Base-by-base conservation (phyloP, 2,797 vertebrate species). In the Helarctos malayanus region DNA sequence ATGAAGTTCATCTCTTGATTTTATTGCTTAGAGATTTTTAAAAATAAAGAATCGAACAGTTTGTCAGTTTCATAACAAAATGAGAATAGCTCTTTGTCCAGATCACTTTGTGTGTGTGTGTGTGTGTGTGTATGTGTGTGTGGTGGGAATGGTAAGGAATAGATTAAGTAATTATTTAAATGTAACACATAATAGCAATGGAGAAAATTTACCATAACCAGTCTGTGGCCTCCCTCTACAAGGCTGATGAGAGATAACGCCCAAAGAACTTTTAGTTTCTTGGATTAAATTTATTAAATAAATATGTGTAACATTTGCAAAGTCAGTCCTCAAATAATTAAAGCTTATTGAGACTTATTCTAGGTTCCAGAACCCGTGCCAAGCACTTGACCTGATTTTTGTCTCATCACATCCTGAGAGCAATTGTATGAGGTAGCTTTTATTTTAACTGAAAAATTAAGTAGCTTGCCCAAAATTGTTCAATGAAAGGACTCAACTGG, bases 11-110 rank as follows among this genome's bases (percentile, higher is more conserved):
- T 57, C 21, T 94, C 49, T 80, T 91, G 63, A 82, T 89, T 81
- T 91, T 94, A 87, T 91, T 96, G 23, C 89, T 88, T 54, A 92
- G 65, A 94, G 27, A 59, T 90, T 80, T 93, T 54, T 3, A 87
- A 45, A 56, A 82, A 79, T 56, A 38, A 63, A 78, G 19, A 80
- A 38, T 35, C 59, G 69, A 80, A 73, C 41, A 41, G 21, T 5
- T 29, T 57, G 1, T 94, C 89, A 79, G 15, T 83, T 82, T 79
- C 13, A 57, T 69, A 90, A 59, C 23, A 94, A 75, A 82, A 38
- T 15, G 12, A 47, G 29, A 57, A 38, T 25, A 92, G n/a, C 2
- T 94, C 38, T 63, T 92, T 91, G 27, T 89, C 19, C 21, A 47
- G 78, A 91, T 69, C 76, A 57, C 12, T 10, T 19, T 47, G 69